These are phyloP conservation scores for Scrobipalpa atriplicella DNA, from an alignment of 2,888 invertebrate genomes.

Conservation along the genomic window DNA sequence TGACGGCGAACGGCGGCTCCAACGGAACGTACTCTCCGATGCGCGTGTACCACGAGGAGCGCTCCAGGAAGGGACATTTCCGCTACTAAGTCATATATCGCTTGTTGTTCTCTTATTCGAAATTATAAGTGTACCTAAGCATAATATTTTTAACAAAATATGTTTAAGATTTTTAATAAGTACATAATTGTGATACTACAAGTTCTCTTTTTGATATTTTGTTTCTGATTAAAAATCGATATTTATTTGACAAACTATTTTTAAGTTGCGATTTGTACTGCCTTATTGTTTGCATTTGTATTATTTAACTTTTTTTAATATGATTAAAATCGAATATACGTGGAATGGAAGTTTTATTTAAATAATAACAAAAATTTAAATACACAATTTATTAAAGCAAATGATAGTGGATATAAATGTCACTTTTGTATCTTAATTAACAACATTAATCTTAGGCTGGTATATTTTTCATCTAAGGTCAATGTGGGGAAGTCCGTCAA, in stretches of 20 bases:
- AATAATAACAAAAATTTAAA: constrained; percentile 8
- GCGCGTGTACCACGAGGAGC: constrained; percentile 91
- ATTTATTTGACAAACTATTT: constrained; percentile 45
- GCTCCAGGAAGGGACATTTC: constrained; percentile 91
- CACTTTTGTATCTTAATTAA: constrained; percentile 9
- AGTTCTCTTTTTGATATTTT: constrained; percentile 60
- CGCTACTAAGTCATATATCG: constrained; percentile 78
- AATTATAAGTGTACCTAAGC: constrained; percentile 29
- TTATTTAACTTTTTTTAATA: constrained; percentile 37
- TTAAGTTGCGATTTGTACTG: constrained; percentile 35
- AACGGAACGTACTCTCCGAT: constrained; percentile 91
- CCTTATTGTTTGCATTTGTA: constrained; percentile 54
- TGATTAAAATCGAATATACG: constrained; percentile 14
- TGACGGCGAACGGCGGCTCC: constrained; percentile 82
- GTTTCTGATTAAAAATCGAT: constrained; percentile 46
- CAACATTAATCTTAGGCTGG: constrained; percentile 8
- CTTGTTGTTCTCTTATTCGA: constrained; percentile 2
- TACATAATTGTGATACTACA: constrained; percentile 69
- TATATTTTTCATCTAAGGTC: neutral
- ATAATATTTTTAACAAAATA: constrained; percentile 33
- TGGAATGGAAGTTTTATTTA: constrained; percentile 1
- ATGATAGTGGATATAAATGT: constrained; percentile 15
- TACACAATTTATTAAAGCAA: constrained; percentile 17
- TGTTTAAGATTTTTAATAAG: constrained; percentile 40
- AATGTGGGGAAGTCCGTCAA: too few species aligned